phyloP scores from a whole-genome alignment of 2,797 vertebrate species.

The Epinephelus awoara region DNA sequence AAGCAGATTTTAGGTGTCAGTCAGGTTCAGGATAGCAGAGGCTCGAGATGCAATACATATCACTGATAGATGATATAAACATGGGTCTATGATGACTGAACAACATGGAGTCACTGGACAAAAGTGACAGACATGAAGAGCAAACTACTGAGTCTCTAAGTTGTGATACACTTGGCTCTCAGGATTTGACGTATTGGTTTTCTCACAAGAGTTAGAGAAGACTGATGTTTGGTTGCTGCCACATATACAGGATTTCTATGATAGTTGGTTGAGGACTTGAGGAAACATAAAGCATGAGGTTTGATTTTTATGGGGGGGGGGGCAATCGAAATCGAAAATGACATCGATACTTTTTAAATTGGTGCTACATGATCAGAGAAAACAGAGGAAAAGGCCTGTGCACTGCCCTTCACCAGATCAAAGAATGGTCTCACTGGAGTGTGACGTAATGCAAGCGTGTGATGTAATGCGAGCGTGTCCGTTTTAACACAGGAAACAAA shows the following conservation, averaged over 20 bases:
- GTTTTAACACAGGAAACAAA: too few relatives aligned
- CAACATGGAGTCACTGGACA: background rate
- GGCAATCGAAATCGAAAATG: too few relatives aligned
- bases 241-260: background rate
- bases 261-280: background rate
- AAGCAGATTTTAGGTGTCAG: constrained; percentile 19
- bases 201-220: background rate
- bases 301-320: constrained; percentile 1
- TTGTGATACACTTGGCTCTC: background rate
- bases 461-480: too few relatives aligned
- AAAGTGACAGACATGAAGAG: background rate
- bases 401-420: too few relatives aligned
- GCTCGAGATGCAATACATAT: constrained; percentile 17
- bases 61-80: background rate
- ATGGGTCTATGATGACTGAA: background rate
- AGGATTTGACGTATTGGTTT: background rate
- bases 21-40: constrained; percentile 2
- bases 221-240: background rate
- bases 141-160: background rate
- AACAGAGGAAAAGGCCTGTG: too few relatives aligned
- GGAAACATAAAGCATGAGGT: background rate
- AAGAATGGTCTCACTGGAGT: too few relatives aligned
- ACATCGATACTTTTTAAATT: too few relatives aligned
- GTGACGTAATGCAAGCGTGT: too few relatives aligned
- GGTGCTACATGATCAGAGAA: too few relatives aligned